Percentiles rank a stretch among this genome's conserved stretches.
Conservation (phyloP, 1,140 invertebrate genomes). For the Paracyclopina nana region DNA sequence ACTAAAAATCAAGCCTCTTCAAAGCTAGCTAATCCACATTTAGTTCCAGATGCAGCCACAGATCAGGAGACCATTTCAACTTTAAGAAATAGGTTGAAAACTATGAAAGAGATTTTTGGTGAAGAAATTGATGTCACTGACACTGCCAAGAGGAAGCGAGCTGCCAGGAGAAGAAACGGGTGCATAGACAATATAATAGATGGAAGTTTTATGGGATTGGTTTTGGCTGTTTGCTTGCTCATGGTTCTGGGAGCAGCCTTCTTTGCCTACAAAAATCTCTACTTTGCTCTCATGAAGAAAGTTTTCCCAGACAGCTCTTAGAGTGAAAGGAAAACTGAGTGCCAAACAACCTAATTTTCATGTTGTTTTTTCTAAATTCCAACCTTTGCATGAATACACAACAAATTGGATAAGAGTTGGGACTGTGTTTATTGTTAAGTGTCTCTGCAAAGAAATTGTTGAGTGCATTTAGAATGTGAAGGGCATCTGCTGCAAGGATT, state of each 20-base stretch:
- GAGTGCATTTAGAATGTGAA: too few relatives aligned
- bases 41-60: too few relatives aligned
- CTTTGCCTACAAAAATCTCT: constrained; percentile 62
- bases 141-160: neutral
- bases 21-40: too few relatives aligned
- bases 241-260: constrained; percentile 55
- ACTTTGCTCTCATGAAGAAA: constrained; percentile 47
- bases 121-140: neutral
- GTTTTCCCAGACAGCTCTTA: constrained; percentile 13
- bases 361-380: too few relatives aligned
- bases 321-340: too few relatives aligned
- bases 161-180: neutral
- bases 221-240: constrained; percentile 47
- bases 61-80: constrained; percentile 1
- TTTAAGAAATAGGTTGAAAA: neutral
- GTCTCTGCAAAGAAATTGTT: too few relatives aligned
- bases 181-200: constrained; percentile 16
- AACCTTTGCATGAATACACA: too few relatives aligned
- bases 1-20: too few relatives aligned
- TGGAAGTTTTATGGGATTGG: constrained; percentile 39
- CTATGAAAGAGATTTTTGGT: constrained; percentile 8
- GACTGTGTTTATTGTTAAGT: too few relatives aligned
- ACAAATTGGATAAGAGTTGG: too few relatives aligned
- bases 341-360: too few relatives aligned
- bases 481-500: too few relatives aligned